These are phyloP conservation scores for Reticulitermes speratus DNA, from an alignment of 1,140 invertebrate genomes.

Conservation along the genomic window DNA sequence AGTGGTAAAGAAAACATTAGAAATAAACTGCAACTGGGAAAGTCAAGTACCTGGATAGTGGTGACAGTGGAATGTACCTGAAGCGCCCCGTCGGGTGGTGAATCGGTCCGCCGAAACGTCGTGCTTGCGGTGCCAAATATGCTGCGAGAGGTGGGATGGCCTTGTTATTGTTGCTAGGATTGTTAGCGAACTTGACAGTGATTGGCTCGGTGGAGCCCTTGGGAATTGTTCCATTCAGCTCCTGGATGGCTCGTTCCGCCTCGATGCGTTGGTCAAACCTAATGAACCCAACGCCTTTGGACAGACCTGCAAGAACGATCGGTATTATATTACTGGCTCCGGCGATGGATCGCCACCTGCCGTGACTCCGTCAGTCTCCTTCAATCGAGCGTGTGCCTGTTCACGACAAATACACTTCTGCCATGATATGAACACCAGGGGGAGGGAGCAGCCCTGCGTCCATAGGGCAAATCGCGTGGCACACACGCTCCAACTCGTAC, in stretches of 20 bases:
- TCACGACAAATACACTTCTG: not conserved
- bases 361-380: not conserved
- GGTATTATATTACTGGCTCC: not conserved
- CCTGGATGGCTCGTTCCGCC: constrained; percentile 96
- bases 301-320: constrained; percentile 69
- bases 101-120: constrained; percentile 88
- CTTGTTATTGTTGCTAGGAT: constrained; percentile 92
- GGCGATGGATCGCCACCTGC: not conserved
- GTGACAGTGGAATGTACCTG: constrained; percentile 75
- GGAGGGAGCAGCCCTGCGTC: not conserved
- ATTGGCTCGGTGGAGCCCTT: constrained; percentile 96
- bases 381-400: not conserved
- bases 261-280: constrained; percentile 97
- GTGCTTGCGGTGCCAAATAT: constrained; percentile 80
- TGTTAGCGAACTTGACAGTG: constrained; percentile 99
- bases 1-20: constrained; percentile 35
- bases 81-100: constrained; percentile 89
- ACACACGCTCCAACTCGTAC: not conserved
- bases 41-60: constrained; percentile 61
- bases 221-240: constrained; percentile 95
- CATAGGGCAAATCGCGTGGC: not conserved
- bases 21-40: constrained; percentile 37
- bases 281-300: constrained; percentile 99
- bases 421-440: constrained; percentile 29
- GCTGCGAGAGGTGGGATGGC: constrained; percentile 88